These are phyloP conservation scores for Parnassius mnemosyne DNA, from an alignment of 2,888 invertebrate genomes.

Conservation along the genomic window DNA sequence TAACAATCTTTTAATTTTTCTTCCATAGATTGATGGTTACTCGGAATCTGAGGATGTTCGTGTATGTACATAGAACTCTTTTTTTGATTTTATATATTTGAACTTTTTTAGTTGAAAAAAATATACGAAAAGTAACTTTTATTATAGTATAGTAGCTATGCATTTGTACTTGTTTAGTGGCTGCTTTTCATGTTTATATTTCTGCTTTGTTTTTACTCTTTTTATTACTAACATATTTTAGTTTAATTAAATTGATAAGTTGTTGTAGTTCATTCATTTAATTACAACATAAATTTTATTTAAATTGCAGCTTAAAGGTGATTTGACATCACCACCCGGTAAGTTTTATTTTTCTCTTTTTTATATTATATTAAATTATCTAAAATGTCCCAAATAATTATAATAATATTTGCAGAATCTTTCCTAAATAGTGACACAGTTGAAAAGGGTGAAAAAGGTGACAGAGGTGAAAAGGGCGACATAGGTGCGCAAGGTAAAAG, in stretches of 20 bases:
- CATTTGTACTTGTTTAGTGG: no score
- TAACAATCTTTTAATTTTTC: background rate
- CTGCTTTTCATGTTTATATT: no score
- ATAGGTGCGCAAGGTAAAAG: constrained; percentile 70
- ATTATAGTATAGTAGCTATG: no score
- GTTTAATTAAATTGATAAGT: no score
- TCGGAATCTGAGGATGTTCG: background rate
- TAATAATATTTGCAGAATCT: constrained; percentile 11
- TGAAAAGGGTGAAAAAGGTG: constrained; percentile 34
- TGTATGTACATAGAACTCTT: background rate
- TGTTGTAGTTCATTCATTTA: background rate
- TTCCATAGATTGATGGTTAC: background rate
- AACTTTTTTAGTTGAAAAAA: background rate
- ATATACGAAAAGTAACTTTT: background rate
- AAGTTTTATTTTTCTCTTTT: background rate
- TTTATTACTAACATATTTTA: no score
- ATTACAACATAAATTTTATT: background rate
- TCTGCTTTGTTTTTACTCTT: no score
- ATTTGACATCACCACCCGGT: background rate
- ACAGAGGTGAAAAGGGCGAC: constrained; percentile 36
- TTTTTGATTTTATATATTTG: background rate
- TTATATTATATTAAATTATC: background rate
- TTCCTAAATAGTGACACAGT: constrained; percentile 36
- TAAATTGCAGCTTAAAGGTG: constrained; percentile 12
- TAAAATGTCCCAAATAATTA: no score